phyloP scores from a whole-genome alignment of 2,888 invertebrate species.

The Malthinus seriepunctatus region DNA sequence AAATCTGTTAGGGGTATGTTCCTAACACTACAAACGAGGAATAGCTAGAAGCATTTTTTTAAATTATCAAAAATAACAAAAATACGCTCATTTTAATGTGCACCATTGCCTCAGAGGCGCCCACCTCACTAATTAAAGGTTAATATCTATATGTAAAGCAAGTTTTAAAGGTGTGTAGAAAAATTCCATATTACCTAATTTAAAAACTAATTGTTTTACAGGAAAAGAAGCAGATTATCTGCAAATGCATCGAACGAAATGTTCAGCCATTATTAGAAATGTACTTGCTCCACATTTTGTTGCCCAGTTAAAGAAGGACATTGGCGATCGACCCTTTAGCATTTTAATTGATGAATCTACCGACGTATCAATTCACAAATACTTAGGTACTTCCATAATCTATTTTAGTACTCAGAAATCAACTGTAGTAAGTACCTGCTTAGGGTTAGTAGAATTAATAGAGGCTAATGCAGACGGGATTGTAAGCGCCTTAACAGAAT shows the following conservation, averaged over 20 bases:
- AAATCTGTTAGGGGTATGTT: too few species aligned
- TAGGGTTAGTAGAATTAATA: too few species aligned
- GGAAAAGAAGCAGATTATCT: constrained; percentile 8
- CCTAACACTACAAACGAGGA: too few species aligned
- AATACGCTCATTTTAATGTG: too few species aligned
- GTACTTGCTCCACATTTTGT: constrained; percentile 29
- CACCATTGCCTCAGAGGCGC: too few species aligned
- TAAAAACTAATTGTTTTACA: background rate
- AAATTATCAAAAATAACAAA: too few species aligned
- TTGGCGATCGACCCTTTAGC: constrained; percentile 27
- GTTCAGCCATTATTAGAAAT: constrained; percentile 29
- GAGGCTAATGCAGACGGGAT: constrained; percentile 31
- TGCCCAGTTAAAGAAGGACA: constrained; percentile 24
- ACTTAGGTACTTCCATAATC: constrained; percentile 32
- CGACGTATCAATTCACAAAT: constrained; percentile 31
- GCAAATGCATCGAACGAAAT: constrained; percentile 31
- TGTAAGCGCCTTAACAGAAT: constrained; percentile 17
- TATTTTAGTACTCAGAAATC: constrained; percentile 29
- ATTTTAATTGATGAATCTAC: constrained; percentile 35
- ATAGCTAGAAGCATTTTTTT: too few species aligned
- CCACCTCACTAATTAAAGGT: too few species aligned
- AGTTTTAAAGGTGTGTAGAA: background rate
- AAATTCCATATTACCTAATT: too few species aligned
- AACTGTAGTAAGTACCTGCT: too few species aligned
- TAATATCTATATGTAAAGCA: background rate